Evolutionary conservation across 2,888 invertebrate genomes (phyloP).

Genomic region (Ennomos erosarius): DNA sequence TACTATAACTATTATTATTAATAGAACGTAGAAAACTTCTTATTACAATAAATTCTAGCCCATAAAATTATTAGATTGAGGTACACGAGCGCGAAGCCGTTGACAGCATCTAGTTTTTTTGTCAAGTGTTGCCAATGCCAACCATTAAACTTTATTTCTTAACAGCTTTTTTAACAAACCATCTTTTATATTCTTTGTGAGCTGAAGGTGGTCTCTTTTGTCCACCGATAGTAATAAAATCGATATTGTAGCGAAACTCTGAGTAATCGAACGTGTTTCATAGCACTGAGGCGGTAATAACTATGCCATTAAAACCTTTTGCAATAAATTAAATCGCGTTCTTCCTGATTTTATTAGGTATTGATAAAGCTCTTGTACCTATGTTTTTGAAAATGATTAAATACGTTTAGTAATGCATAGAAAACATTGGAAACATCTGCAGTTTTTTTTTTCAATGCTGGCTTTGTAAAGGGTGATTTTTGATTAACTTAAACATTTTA

Average conservation of each 20-base stretch:
- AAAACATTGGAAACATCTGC: no score
- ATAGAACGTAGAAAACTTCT: no score
- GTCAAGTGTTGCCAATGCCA: constrained; percentile 61
- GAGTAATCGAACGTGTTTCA: constrained; percentile 74
- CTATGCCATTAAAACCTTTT: constrained; percentile 59
- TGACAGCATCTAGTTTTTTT: constrained; percentile 35
- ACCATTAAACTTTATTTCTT: constrained; percentile 74
- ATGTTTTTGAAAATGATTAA: no score
- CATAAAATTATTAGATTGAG: no score
- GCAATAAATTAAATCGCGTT: constrained; percentile 50
- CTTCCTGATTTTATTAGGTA: constrained; percentile 50
- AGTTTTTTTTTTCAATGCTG: no score
- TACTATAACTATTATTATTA: no score
- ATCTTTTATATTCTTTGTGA: constrained; percentile 59
- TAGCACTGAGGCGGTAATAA: constrained; percentile 54
- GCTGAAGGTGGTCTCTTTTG: constrained; percentile 33
- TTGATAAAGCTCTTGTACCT: no score
- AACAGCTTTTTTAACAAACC: constrained; percentile 63
- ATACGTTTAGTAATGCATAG: no score
- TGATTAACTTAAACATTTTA: no score
- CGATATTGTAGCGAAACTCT: constrained; percentile 66
- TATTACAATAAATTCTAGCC: no score
- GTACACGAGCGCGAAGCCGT: no score
- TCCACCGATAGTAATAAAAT: constrained; percentile 54
- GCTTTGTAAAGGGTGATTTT: no score